Evolutionary conservation across 2,113 vertebrate genomes (phyloP).

Genomic region (Oostethus manadensis): DNA sequence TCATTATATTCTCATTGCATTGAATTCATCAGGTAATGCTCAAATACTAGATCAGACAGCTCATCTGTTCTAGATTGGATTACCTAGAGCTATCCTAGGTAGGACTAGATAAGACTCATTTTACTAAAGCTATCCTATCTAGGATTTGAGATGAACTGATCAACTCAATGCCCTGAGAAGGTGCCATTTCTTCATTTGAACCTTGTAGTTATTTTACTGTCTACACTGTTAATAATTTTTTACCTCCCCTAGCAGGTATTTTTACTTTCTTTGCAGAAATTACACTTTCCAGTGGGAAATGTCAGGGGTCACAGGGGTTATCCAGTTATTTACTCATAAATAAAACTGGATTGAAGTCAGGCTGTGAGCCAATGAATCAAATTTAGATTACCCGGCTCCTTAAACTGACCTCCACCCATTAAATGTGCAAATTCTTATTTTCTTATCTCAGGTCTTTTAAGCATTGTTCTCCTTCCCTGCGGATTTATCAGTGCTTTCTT

Average conservation of each 20-base stretch:
- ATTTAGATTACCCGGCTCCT: conserved; percentile 21
- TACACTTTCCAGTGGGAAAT: not conserved
- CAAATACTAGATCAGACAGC: no score
- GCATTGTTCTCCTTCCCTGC: conserved; percentile 8
- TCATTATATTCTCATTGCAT: no score
- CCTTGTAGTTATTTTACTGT: not conserved
- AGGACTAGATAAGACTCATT: no score
- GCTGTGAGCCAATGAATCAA: conserved; percentile 30
- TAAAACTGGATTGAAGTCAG: conserved; percentile 28
- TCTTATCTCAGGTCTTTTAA: conserved; percentile 38
- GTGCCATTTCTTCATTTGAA: no score
- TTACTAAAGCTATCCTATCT: no score
- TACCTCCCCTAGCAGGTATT: conserved; percentile 28
- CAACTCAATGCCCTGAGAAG: no score
- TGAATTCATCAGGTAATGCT: no score
- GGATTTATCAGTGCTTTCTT: conserved; percentile 26
- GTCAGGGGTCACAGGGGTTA: conserved; percentile 9
- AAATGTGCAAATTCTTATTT: conserved; percentile 36
- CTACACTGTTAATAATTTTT: not conserved
- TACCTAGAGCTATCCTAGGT: no score
- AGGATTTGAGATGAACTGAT: no score
- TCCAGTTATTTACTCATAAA: conserved; percentile 19
- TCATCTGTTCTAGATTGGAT: no score
- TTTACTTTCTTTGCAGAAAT: conserved; percentile 34
- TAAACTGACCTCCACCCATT: conserved; percentile 32